phyloP scores from a whole-genome alignment of 2,797 vertebrate species.

The Natrix natrix region DNA sequence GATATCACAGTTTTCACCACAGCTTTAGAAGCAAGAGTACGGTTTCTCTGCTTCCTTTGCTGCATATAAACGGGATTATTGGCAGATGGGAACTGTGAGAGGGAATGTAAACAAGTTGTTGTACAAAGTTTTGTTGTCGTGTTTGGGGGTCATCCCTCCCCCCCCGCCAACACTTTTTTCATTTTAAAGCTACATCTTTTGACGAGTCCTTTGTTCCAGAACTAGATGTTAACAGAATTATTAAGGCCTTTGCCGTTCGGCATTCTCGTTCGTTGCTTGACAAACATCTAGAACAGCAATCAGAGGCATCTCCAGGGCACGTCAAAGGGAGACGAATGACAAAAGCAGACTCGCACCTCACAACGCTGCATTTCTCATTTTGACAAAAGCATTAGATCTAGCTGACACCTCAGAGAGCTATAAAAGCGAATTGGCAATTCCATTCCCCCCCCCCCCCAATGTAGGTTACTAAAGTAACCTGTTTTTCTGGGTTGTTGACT shows the following conservation, averaged over 20 bases:
- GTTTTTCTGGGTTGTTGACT: neutral
- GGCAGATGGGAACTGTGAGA: neutral
- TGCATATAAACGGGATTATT: neutral
- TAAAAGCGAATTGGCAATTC: neutral
- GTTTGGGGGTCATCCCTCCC: neutral
- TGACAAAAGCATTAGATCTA: neutral
- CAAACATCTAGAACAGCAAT: neutral
- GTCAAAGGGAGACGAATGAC: neutral
- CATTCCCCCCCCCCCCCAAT: neutral
- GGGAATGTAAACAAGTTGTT: constrained; percentile 2
- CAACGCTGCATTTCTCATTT: neutral
- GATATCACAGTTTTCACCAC: constrained; percentile 24
- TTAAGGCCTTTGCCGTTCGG: neutral
- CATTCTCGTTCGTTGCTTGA: neutral
- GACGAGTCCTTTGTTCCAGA: neutral
- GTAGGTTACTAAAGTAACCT: neutral
- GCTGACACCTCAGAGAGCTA: neutral
- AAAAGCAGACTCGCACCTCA: neutral
- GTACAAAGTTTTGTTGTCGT: neutral
- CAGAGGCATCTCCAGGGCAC: neutral
- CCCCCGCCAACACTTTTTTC: fast-evolving
- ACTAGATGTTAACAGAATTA: neutral
- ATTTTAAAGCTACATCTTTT: neutral
- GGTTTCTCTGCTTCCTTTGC: constrained; percentile 3
- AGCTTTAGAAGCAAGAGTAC: constrained; percentile 19